A percentile compares a stretch with the other conserved stretches of the same genome.
Evolutionary conservation across 2,113 vertebrate species (phyloP).

Genomic region (Budorcas taxicolor): DNA sequence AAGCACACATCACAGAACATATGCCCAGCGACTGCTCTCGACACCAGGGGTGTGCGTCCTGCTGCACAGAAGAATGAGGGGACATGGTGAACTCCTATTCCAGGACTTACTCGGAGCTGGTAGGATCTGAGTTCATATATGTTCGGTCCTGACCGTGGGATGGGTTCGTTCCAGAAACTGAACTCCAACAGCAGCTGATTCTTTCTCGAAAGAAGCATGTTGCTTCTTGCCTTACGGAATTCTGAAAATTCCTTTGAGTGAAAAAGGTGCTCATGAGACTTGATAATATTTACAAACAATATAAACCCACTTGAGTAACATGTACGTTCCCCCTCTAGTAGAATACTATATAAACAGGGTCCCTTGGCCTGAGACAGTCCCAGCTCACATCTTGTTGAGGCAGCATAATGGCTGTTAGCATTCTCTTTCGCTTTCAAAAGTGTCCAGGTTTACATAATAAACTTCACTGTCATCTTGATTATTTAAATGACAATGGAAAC

Average conservation of each 20-base stretch:
- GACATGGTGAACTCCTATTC: rapidly evolving
- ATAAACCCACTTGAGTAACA: not conserved
- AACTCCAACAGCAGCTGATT: conserved; percentile 96
- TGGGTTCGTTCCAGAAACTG: conserved; percentile 97
- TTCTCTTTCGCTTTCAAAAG: not conserved
- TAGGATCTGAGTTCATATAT: conserved; percentile 98
- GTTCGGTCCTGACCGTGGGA: conserved; percentile 90
- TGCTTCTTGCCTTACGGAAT: conserved; percentile 90
- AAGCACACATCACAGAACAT: not conserved
- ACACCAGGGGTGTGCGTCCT: not conserved
- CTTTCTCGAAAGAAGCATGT: conserved; percentile 95
- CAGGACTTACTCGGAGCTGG: conserved; percentile 90
- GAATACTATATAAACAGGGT: not conserved
- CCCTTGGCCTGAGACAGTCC: not conserved
- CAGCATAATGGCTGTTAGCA: not conserved
- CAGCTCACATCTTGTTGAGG: not conserved
- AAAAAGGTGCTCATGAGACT: not conserved
- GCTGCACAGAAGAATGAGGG: not conserved
- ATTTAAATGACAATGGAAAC: not conserved
- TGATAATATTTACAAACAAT: not conserved
- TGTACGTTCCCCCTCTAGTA: not conserved
- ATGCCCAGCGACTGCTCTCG: not conserved
- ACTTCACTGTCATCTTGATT: not conserved
- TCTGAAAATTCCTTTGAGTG: conserved; percentile 86
- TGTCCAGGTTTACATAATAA: not conserved